Evolutionary conservation across 1,140 invertebrate species (phyloP).

Genomic region (Druon quercuslanigerum): DNA sequence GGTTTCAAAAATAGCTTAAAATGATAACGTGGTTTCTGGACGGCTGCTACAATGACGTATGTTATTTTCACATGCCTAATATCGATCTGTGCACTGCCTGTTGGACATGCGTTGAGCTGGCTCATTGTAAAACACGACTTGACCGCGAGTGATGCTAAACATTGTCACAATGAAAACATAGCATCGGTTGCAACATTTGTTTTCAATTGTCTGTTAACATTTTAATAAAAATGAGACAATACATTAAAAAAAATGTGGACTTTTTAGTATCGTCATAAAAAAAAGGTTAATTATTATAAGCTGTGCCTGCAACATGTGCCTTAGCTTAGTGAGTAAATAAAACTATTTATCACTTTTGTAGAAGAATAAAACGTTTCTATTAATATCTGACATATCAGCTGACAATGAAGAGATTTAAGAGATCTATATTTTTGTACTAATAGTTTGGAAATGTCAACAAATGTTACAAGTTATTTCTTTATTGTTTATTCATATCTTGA

Average conservation of each 20-base stretch:
- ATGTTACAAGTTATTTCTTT: no score
- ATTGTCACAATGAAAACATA: conserved; percentile 15
- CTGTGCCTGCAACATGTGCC: conserved; percentile 22
- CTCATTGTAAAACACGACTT: conserved; percentile 10
- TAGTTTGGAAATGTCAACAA: no score
- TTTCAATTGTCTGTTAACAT: not conserved
- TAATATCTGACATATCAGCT: not conserved
- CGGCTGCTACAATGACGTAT: not conserved
- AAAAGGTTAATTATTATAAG: not conserved
- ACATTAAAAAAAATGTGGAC: not conserved
- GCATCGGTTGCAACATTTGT: not conserved
- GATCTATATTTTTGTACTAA: no score
- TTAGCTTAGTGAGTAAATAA: not conserved
- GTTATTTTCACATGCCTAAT: conserved; percentile 14
- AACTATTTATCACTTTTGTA: not conserved
- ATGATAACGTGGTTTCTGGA: no score
- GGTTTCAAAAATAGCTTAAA: no score
- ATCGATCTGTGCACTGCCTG: not conserved
- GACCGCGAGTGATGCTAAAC: not conserved
- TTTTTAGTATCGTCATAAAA: not conserved
- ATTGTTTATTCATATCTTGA: no score
- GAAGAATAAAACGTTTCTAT: not conserved
- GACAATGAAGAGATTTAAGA: no score
- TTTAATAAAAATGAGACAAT: not conserved
- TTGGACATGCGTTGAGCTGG: conserved; percentile 17